Conservation (phyloP, 2,797 vertebrate species). For the Lutjanus campechanus region DNA sequence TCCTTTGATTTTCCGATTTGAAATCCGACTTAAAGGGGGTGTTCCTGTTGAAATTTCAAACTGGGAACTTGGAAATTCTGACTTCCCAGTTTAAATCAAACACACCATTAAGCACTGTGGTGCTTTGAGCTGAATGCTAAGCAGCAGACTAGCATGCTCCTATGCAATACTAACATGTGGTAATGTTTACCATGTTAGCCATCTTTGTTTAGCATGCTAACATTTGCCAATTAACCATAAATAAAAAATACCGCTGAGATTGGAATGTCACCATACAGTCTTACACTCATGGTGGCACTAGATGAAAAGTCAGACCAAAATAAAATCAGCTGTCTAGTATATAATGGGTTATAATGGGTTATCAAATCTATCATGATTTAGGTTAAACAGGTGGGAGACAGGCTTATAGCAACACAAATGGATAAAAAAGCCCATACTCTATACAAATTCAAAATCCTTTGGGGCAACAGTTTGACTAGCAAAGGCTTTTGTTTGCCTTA, state of each 20-base stretch:
- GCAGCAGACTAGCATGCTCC: not conserved
- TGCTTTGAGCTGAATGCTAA: not conserved
- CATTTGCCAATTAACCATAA: not conserved
- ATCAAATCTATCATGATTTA: not conserved
- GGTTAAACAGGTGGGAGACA: not conserved
- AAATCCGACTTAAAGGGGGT: no score
- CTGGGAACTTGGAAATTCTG: no score
- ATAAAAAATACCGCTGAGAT: not conserved
- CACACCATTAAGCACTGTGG: no score
- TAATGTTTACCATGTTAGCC: not conserved
- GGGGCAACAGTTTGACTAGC: slow-evolving; percentile 5
- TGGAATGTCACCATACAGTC: not conserved
- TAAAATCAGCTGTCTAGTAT: no score
- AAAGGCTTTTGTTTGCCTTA: slow-evolving; percentile 21
- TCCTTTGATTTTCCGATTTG: no score
- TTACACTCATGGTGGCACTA: no score
- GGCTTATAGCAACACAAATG: not conserved
- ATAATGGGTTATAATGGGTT: not conserved
- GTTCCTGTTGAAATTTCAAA: no score
- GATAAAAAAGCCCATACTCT: not conserved
- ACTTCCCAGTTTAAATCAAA: no score
- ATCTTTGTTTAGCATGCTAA: not conserved
- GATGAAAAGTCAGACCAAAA: no score
- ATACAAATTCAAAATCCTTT: not conserved
- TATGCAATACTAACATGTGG: not conserved